Evolutionary conservation across 2,888 invertebrate species (phyloP), one percentile per base, ranked within the genome.

Genomic region (Hirudinaria manillensis): DNA sequence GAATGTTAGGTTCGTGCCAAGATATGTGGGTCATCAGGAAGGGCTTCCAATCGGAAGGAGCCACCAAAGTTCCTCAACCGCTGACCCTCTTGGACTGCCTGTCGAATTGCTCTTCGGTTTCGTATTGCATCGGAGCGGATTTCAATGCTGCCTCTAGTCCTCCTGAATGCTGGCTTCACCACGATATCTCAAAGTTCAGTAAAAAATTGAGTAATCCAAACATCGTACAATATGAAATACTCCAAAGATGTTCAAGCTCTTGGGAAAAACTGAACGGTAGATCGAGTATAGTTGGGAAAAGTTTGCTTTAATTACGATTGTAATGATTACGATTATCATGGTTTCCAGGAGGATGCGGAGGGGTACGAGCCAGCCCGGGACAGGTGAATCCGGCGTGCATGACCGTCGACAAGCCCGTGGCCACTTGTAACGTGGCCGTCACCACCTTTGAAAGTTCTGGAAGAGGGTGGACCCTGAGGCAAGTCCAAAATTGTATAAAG

Each of bases 321-420:
- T n/a, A n/a, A 45, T 4, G 3, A 45, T 45, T 45, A 45, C 10
- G 1, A 16, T 45, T 45, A 45, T 61, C 3, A 27, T 29, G 29
- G 13, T 29, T 51, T 24, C 10, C 65, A 73, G 73, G 73, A 21
- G 73, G 61, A 1, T 73, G 73, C 36, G 73, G 73, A 2, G 73
- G 73, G 3, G n/a, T 73, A 24, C 19, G 32, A 16, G 21, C 65
- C 6, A 36, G n/a, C 13, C 65, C 73, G 4, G 73, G 73, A 21
- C 73, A 73, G 34, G 13, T 73, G 38, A 55, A 73, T 21, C 29
- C 55, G 21, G n/a, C 56, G 7, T 73, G 73, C 65, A 56, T 56
- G 56, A 65, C 24, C 19, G 7, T 73, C 34, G 21, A 21, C 38
- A 24, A 45, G 10, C 65, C 73, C 3, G n/a, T 36, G 1, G 32